These are phyloP conservation scores for Sclerodermus sp. DNA, from an alignment of 2,888 invertebrate species.

Conservation along the genomic window DNA sequence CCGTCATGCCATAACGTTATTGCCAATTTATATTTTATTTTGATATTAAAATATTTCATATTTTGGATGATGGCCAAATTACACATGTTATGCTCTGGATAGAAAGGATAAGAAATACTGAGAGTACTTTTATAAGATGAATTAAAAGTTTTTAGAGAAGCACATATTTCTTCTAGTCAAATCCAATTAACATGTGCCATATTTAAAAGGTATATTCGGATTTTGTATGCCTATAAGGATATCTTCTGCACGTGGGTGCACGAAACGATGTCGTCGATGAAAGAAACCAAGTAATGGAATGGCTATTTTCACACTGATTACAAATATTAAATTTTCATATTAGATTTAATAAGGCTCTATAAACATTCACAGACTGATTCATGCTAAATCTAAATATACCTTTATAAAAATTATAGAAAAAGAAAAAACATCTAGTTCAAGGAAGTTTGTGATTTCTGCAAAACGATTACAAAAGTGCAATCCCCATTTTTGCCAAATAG, in stretches of 20 bases:
- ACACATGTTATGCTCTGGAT: conserved; percentile 17
- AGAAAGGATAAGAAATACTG: conserved; percentile 3
- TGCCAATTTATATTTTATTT: conserved; percentile 53
- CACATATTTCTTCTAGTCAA: conserved; percentile 5
- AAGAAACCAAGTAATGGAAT: no score
- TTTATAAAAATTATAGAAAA: no score
- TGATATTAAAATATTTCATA: conserved; percentile 46
- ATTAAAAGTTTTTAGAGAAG: background rate
- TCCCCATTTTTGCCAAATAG: conserved; percentile 14
- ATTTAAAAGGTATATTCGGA: conserved; percentile 1
- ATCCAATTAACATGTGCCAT: conserved; percentile 1
- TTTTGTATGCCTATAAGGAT: background rate
- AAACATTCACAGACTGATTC: no score
- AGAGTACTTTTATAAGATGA: conserved; percentile 19
- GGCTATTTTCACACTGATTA: no score
- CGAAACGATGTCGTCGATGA: no score
- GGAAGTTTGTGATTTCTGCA: no score
- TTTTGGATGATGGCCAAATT: conserved; percentile 34
- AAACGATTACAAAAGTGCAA: background rate
- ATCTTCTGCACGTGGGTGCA: no score
- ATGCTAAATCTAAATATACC: no score
- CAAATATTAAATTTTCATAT: no score
- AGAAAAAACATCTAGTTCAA: no score
- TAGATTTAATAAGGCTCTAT: no score
- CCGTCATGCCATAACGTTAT: conserved; percentile 40